These are phyloP conservation scores for Phyllopteryx taeniolatus DNA, from an alignment of 2,113 vertebrate species.

Conservation along the genomic window DNA sequence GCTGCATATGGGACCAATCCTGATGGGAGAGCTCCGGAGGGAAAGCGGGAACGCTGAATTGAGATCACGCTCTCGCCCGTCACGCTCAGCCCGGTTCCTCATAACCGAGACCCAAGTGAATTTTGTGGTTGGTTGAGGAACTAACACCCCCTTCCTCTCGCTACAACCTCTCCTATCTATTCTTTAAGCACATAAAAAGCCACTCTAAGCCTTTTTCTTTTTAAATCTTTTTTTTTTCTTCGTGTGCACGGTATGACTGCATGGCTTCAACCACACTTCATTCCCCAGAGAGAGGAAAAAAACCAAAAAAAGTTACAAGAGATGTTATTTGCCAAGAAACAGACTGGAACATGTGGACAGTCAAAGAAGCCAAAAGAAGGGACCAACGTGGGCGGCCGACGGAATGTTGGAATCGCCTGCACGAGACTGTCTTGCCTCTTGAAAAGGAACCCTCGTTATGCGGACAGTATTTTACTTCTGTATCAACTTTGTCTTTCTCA, in stretches of 20 bases:
- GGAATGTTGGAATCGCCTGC: constrained; percentile 39
- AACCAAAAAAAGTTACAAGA: constrained; percentile 18
- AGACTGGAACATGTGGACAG: constrained; percentile 8
- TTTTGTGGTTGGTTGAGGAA: constrained; percentile 10
- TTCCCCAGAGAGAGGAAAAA: not conserved
- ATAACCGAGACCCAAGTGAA: constrained; percentile 16
- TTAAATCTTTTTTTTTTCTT: constrained; percentile 8
- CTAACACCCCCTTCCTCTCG: not conserved
- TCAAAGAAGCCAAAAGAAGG: constrained; percentile 34
- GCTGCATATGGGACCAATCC: constrained; percentile 18
- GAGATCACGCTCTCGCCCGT: not conserved
- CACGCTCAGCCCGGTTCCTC: constrained; percentile 13
- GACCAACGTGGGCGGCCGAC: constrained; percentile 16
- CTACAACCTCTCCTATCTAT: not conserved
- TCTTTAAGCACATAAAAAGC: constrained; percentile 50
- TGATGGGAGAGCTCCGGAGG: constrained; percentile 27
- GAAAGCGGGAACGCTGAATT: constrained; percentile 19
- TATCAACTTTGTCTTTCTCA: constrained; percentile 22
- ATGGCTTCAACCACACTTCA: constrained; percentile 51
- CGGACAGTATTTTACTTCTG: constrained; percentile 25
- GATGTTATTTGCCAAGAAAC: not conserved
- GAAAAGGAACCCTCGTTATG: constrained; percentile 27
- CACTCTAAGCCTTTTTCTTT: constrained; percentile 28
- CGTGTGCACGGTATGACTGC: constrained; percentile 60
- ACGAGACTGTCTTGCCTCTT: constrained; percentile 30